Evolutionary conservation across 2,888 invertebrate species (phyloP).

Genomic region (Harpalus rubripes): DNA sequence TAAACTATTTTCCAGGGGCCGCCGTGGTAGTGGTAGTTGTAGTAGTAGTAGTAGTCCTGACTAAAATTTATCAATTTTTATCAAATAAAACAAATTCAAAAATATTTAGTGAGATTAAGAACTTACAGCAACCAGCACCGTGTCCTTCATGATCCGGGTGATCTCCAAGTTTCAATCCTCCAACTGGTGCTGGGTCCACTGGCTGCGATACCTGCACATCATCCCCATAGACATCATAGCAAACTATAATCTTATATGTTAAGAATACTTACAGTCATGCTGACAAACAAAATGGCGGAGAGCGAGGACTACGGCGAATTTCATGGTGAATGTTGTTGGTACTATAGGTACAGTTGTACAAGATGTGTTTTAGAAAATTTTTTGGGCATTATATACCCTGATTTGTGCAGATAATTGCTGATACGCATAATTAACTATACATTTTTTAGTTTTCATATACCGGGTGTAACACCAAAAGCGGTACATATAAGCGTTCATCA

Average conservation of each 20-base stretch:
- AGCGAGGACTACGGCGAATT: not conserved
- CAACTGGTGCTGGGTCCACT: not conserved
- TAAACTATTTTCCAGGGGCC: not conserved
- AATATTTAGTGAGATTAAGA: not conserved
- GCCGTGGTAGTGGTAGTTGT: not conserved
- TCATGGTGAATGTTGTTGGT: not conserved
- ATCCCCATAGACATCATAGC: not conserved
- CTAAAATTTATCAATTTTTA: not conserved
- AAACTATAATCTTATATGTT: not conserved
- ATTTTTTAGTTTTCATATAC: too few species aligned
- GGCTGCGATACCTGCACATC: not conserved
- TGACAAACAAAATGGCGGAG: not conserved
- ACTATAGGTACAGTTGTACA: not conserved
- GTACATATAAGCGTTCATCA: too few species aligned
- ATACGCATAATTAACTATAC: too few species aligned
- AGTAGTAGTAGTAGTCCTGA: not conserved
- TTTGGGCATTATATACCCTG: not conserved
- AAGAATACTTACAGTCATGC: not conserved
- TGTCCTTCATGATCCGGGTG: not conserved
- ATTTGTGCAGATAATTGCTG: not conserved
- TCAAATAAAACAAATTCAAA: not conserved
- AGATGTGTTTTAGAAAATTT: not conserved
- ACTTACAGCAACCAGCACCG: not conserved
- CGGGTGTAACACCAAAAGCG: too few species aligned
- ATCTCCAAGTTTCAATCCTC: not conserved